Percentiles rank a stretch among this genome's conserved stretches.
Conservation (phyloP, 2,113 vertebrate genomes). For the Macquaria ambigua region DNA sequence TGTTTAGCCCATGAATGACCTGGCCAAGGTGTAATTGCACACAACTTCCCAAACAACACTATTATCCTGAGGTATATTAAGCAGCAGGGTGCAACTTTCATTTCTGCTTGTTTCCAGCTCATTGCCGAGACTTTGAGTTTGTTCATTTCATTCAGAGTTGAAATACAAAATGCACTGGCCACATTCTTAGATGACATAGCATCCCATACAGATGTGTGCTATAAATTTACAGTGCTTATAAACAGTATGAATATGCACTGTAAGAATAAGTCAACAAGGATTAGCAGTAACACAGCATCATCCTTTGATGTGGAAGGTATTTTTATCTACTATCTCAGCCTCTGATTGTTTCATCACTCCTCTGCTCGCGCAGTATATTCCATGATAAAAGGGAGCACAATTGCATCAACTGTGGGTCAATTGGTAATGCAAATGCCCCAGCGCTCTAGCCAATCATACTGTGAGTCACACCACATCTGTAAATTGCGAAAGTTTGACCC, state of each 20-base stretch:
- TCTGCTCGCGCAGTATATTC: neutral
- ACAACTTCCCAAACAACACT: conserved; percentile 1
- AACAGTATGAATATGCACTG: neutral
- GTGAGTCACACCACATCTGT: conserved; percentile 21
- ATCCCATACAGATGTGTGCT: neutral
- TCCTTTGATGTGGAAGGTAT: neutral
- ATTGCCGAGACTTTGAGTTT: conserved; percentile 16
- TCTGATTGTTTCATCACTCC: conserved; percentile 4
- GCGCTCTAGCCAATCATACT: conserved; percentile 3
- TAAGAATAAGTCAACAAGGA: neutral
- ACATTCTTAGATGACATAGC: conserved; percentile 2
- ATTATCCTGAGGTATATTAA: neutral
- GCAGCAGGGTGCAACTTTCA: neutral
- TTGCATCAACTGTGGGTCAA: conserved; percentile 14
- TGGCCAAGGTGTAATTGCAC: conserved; percentile 19
- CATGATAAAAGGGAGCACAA: conserved; percentile 20
- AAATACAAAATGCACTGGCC: conserved; percentile 17
- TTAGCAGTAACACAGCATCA: conserved; percentile 1
- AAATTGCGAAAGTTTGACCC: conserved; percentile 46
- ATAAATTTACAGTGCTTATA: neutral
- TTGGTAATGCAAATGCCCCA: conserved; percentile 24
- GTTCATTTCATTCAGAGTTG: conserved; percentile 23
- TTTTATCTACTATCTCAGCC: conserved; percentile 3
- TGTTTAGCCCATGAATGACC: neutral
- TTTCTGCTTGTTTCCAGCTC: conserved; percentile 32